These are phyloP conservation scores for Pholis gunnellus DNA, from an alignment of 2,113 vertebrate species.

Conservation along the genomic window DNA sequence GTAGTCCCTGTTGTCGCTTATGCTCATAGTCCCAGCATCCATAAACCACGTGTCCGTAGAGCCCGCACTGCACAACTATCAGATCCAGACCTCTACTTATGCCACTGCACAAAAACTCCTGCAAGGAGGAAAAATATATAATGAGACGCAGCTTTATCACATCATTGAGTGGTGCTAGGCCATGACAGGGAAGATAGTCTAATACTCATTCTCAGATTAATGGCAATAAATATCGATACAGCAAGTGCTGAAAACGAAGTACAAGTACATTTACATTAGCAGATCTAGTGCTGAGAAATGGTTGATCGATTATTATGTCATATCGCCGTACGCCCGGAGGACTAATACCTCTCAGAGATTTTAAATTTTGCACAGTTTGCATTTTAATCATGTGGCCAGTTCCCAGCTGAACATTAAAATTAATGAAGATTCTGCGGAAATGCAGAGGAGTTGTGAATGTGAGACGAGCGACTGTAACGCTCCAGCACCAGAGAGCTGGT, in stretches of 20 bases:
- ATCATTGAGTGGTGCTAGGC: constrained; percentile 7
- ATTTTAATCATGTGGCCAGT: constrained; percentile 20
- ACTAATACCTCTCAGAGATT: neutral
- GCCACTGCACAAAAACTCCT: constrained; percentile 82
- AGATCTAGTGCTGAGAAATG: neutral
- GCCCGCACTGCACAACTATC: constrained; percentile 80
- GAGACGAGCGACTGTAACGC: neutral
- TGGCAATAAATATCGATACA: neutral
- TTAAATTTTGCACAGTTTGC: constrained; percentile 24
- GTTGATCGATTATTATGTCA: neutral
- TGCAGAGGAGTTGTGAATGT: constrained; percentile 8
- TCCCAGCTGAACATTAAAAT: constrained; percentile 28
- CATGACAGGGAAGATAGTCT: constrained; percentile 2
- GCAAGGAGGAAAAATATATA: constrained; percentile 77
- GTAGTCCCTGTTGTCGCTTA: constrained; percentile 90
- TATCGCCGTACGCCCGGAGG: neutral
- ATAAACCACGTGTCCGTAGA: constrained; percentile 75
- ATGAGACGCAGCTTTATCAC: constrained; percentile 63
- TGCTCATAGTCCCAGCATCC: constrained; percentile 90
- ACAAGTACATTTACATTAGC: neutral
- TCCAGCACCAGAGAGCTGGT: neutral
- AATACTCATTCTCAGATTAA: neutral
- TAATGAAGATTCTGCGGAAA: constrained; percentile 30
- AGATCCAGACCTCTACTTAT: constrained; percentile 83
- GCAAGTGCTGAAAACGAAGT: neutral